These are phyloP conservation scores for Atherix ibis DNA, from an alignment of 2,888 invertebrate species.

Conservation along the genomic window DNA sequence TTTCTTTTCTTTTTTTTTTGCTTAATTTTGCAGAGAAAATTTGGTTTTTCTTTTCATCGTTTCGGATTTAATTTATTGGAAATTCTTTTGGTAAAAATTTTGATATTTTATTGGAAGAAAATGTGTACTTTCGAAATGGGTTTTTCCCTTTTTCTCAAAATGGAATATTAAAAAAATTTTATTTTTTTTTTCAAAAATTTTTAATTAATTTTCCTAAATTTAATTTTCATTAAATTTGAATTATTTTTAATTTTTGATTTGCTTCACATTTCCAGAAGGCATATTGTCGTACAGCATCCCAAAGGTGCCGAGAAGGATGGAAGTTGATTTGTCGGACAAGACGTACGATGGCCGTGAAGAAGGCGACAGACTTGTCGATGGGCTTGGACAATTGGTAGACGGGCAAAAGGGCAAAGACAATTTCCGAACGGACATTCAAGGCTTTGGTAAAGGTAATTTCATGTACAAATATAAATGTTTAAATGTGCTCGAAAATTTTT, in stretches of 20 bases:
- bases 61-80: too few species aligned
- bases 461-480: too few species aligned
- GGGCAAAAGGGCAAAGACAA: conserved; percentile 60
- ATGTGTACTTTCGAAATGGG: not conserved
- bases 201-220: not conserved
- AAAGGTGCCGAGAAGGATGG: conserved; percentile 50
- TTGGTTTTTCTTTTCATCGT: too few species aligned
- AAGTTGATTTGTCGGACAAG: conserved; percentile 60
- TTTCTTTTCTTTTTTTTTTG: too few species aligned
- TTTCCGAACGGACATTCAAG: conserved; percentile 49
- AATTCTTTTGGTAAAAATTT: too few species aligned
- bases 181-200: too few species aligned
- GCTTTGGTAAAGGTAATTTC: conserved; percentile 50
- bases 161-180: too few species aligned
- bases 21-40: too few species aligned
- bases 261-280: conserved; percentile 51
- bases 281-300: conserved; percentile 65
- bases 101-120: not conserved
- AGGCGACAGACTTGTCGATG: conserved; percentile 45
- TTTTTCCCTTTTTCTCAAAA: too few species aligned
- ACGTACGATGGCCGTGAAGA: conserved; percentile 62
- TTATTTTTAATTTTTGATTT: conserved; percentile 5
- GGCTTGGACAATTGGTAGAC: conserved; percentile 65
- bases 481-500: too few species aligned
- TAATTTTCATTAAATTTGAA: not conserved